Percentiles rank a stretch among this genome's conserved stretches.
Evolutionary conservation across 2,113 vertebrate species (phyloP).

Genomic region (Excalfactoria chinensis): DNA sequence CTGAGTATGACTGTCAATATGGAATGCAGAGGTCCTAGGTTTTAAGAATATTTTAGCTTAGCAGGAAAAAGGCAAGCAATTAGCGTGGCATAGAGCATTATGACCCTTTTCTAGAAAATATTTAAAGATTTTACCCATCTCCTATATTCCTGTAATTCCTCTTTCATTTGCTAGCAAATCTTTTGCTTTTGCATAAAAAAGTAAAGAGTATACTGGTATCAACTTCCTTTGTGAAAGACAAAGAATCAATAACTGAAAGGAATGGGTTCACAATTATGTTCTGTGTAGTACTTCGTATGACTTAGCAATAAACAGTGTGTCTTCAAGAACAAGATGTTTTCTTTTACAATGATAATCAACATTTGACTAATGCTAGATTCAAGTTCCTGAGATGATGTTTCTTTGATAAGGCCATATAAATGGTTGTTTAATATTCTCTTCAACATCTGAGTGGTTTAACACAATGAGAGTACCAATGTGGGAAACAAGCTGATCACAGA

Average conservation of each 20-base stretch:
- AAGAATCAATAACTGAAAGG: not conserved
- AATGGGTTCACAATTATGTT: not conserved
- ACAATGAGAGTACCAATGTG: not conserved
- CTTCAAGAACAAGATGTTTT: not conserved
- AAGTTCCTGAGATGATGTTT: not conserved
- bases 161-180: not conserved
- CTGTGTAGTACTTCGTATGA: not conserved
- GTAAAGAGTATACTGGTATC: not conserved
- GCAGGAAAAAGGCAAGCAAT: not conserved
- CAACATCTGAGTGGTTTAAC: not conserved
- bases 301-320: not conserved
- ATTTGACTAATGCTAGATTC: not conserved
- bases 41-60: not conserved
- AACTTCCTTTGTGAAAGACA: too few relatives aligned
- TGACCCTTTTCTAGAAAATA: not conserved
- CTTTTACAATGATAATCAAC: not conserved
- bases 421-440: not conserved
- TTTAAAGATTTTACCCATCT: not conserved
- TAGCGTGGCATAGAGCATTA: not conserved
- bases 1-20: not conserved
- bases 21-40: not conserved
- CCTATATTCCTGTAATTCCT: not conserved
- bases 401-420: not conserved
- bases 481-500: not conserved
- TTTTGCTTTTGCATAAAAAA: not conserved